Evolutionary conservation across 2,888 invertebrate species (phyloP), one percentile per base, ranked within the genome.

Genomic region (Ectropis crepuscularia): DNA sequence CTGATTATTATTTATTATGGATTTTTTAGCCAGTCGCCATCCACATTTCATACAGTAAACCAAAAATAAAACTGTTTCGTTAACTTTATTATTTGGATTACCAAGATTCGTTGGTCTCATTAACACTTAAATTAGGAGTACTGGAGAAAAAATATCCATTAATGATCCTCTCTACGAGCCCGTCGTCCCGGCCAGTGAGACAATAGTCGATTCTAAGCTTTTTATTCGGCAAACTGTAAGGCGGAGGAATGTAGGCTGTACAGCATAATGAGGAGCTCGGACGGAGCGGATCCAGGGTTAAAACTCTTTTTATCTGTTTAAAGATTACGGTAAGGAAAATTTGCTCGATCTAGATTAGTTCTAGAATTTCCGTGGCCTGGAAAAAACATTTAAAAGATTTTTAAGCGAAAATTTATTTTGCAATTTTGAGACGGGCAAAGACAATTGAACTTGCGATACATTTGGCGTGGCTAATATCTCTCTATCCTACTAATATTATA

Each of bases 191-290:
- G 65, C 57, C 61, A 60, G 70, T 69, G 73, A 76, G 83, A 89
- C 89, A 89, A 89, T 89, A 88, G 88, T 82, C 79, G 74, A 79
- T 82, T 80, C 76, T 75, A 74, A 75, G 79, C 83, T 90, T 90
- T 90, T 90, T 89, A 83, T 83, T 78, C 73, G 75, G 75, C 79
- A 75, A 82, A 79, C 85, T 80, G 85, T 87, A 87, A 82, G 80
- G 77, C 74, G 73, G 69, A 74, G 88, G 91, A 92, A 92, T 92
- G 91, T 92, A 92, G 91, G 82, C 84, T 79, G 89, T 85, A 87
- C 85, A 82, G 90, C 86, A 91, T 90, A 91, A 92, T 90, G 90
- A 92, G 87, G 78, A 74, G 70, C 74, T 74, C 73, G 67, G 11
- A 5, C 28, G 46, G 69, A 62, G 46, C 67, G 69, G 49, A 68